Conservation (phyloP, 2,797 vertebrate species). For the Zenarchopterus dispar region DNA sequence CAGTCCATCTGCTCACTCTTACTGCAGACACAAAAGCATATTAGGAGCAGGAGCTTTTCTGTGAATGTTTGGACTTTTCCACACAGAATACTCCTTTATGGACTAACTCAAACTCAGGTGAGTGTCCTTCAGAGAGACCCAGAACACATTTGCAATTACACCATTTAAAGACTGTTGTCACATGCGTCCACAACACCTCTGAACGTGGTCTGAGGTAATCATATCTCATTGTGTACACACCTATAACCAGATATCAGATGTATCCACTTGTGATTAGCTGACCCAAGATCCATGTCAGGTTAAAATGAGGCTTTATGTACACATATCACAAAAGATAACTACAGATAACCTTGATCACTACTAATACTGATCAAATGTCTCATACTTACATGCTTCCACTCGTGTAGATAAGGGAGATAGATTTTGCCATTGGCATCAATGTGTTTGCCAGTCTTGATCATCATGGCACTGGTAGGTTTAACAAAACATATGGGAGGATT, state of each 20-base stretch:
- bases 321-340: not conserved
- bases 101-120: too few species aligned
- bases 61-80: too few species aligned
- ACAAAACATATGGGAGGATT: conserved; percentile 99
- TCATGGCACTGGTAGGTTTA: conserved; percentile 98
- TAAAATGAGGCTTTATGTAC: too few species aligned
- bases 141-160: not conserved
- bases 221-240: too few species aligned
- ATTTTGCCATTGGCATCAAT: conserved; percentile 98
- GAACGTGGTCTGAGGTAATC: not conserved
- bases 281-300: too few species aligned
- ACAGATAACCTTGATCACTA: not conserved
- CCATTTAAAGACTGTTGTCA: not conserved
- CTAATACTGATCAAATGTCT: not conserved
- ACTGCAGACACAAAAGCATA: too few species aligned
- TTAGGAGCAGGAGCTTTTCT: too few species aligned
- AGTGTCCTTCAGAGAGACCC: too few species aligned
- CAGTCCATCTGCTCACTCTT: too few species aligned
- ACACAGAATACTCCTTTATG: too few species aligned
- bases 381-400: conserved; percentile 96
- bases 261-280: too few species aligned
- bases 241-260: too few species aligned
- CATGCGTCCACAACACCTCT: not conserved
- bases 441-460: conserved; percentile 98
- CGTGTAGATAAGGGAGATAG: conserved; percentile 97